phyloP scores from a whole-genome alignment of 2,797 vertebrate genomes.

The Masticophis lateralis region DNA sequence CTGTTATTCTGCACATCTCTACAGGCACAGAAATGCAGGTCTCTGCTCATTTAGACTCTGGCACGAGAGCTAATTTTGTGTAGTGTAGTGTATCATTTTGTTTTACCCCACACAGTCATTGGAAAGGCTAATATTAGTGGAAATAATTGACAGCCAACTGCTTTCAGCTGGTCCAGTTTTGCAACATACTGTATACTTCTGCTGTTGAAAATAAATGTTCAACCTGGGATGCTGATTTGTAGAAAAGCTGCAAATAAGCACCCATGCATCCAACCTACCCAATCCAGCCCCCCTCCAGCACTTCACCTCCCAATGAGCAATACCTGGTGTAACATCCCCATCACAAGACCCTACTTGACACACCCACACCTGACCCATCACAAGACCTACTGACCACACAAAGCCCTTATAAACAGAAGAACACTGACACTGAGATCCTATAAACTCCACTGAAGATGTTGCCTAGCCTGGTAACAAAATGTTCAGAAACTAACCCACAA shows the following conservation, averaged over 20 bases:
- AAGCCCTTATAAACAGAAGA: too few relatives aligned
- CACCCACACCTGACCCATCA: too few relatives aligned
- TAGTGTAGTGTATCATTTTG: background rate
- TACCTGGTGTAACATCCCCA: too few relatives aligned
- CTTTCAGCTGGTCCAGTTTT: background rate
- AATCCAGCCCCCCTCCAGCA: too few relatives aligned
- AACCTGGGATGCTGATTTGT: background rate
- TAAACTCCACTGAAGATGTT: too few relatives aligned
- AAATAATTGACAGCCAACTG: background rate
- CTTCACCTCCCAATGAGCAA: too few relatives aligned
- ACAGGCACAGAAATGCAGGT: background rate
- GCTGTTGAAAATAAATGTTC: background rate
- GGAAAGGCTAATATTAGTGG: background rate
- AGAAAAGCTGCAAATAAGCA: background rate
- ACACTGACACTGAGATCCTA: too few relatives aligned
- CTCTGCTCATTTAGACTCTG: background rate
- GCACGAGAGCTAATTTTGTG: background rate
- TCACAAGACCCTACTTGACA: too few relatives aligned
- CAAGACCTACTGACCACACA: too few relatives aligned
- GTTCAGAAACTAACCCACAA: too few relatives aligned
- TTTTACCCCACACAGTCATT: background rate
- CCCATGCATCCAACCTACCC: too few relatives aligned
- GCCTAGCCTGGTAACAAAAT: too few relatives aligned
- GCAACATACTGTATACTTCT: background rate
- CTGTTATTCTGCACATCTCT: background rate